Base-by-base conservation (phyloP, 1,140 invertebrate species). In the Drosophila bipectinata region DNA sequence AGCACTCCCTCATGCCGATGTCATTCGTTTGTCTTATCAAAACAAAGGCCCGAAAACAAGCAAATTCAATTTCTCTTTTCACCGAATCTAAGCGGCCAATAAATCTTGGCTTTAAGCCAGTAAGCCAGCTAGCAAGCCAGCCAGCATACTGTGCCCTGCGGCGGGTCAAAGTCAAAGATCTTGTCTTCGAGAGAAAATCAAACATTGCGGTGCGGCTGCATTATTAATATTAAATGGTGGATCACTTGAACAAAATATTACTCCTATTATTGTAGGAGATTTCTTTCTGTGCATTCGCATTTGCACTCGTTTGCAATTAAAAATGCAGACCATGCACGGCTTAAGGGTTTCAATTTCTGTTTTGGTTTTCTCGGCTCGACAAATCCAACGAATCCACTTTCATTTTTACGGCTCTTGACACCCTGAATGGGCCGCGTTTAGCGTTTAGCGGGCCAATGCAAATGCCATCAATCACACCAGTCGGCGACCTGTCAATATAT, bases 271-370 rank as follows among this genome's bases (percentile, higher is more conserved):
- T 4, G 3, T 12, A 5, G 34, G 12, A 1, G 10, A 57, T 69
- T 57, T 67, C 45, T 69, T 14, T 24, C 49, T 56, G 49, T 56
- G 55, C 37, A 12, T 12, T 15, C 26, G 21, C 37, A 52, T 24
- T 80, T 76, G 57, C 44, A 47, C 61, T 49, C 56, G 28, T 45
- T 72, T 48, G 56, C 52, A 45, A 64, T 80, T 80, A 61, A 66
- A 74, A 81, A 85, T 85, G 82, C 81, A 87, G 69, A 78, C 73
- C 72, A 76, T 76, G 71, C 81, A 60, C 68, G 57, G 39, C 49
- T 28, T 24, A 57, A 60, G 57, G 61, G 62, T 44, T 58, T 30
- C 61, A 72, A 71, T 81, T 82, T 82, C 57, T 61, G 41, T 48
- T 52, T 39, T 26, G 39, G 49, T 47, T 60, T 51, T 53, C 26